Base-by-base conservation (phyloP, 2,797 vertebrate genomes). In the Phalloptychus januarius region DNA sequence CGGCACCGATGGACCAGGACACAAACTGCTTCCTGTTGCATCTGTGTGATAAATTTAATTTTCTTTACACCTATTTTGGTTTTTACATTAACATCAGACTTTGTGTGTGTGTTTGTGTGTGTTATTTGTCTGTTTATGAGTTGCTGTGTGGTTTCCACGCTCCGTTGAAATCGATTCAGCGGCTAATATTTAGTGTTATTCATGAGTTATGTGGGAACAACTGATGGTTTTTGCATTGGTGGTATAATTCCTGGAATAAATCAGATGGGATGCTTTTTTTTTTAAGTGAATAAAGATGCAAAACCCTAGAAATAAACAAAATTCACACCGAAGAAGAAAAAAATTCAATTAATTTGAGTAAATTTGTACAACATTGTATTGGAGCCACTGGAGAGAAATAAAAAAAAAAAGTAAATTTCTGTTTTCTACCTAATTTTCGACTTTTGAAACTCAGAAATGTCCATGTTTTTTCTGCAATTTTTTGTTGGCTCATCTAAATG, bases 11-110 rank as follows among this genome's bases (percentile, higher is more conserved):
- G 78, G 76, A 82, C 56, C 75, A 31, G 77, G 45, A 46, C 10
- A 67, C 23, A 71, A 70, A 2, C 77, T 5, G n/a, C 65, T 82
- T 88, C 86, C 85, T 65, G 81, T 72, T 75, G 72, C 72, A 48
- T 85, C 71, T 25, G 33, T 74, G 75, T 80, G 82, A 83, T 80
- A 78, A 80, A 85, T 67, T 73, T 75, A 36, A 71, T 73, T 56
- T 71, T 78, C 71, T 83, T 80, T 83, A 83, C 80, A 82, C 23
- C 28, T 75, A 28, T 56, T 25, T 56, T 56, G 11, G 28, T 31
- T 31, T 85, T 72, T 79, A 48, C 44, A 20, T 82, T 71, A 77
- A 33, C 56, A 5, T 65, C 61, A 38, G 56, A 31, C 56, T 33
- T n/a, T 54, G n/a, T 58, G 11, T 31, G 28, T 61, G 56, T 61